Percentiles rank a stretch among this genome's conserved stretches.
These are phyloP conservation scores for Gonioctena quinquepunctata DNA, from an alignment of 1,140 invertebrate species.

Conservation along the genomic window DNA sequence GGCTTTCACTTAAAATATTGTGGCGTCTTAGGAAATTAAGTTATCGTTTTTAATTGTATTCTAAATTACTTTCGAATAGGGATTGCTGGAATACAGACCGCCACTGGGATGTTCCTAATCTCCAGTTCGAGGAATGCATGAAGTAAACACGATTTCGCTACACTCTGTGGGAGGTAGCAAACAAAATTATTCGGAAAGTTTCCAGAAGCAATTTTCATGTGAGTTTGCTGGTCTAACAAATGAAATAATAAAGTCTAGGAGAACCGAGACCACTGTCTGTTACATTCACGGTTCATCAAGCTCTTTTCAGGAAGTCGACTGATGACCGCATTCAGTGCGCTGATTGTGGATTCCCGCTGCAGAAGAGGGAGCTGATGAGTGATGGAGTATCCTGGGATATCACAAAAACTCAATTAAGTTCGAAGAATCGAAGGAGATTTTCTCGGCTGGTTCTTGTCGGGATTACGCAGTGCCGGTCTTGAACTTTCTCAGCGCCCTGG, in stretches of 20 bases:
- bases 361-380: constrained; percentile 32
- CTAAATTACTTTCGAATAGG: too few species aligned
- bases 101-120: too few species aligned
- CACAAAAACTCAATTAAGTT: constrained; percentile 36
- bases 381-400: constrained; percentile 31
- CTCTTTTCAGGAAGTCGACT: constrained; percentile 33
- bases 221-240: constrained; percentile 22
- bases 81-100: too few species aligned
- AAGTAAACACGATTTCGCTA: constrained; percentile 16
- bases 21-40: too few species aligned
- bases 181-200: constrained; percentile 22
- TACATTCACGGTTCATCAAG: constrained; percentile 36
- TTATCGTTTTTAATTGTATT: too few species aligned
- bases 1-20: too few species aligned
- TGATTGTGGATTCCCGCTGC: constrained; percentile 22
- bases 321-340: constrained; percentile 34
- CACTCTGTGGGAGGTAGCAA: constrained; percentile 13
- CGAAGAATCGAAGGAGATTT: constrained; percentile 4
- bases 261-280: constrained; percentile 33
- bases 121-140: background rate
- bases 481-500: too few species aligned
- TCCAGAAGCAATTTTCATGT: constrained; percentile 22
- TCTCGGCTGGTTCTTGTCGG: background rate
- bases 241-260: constrained; percentile 28
- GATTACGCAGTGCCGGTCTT: too few species aligned